Base-by-base conservation (phyloP, 2,797 vertebrate genomes). In the Rhynchonycteris naso region DNA sequence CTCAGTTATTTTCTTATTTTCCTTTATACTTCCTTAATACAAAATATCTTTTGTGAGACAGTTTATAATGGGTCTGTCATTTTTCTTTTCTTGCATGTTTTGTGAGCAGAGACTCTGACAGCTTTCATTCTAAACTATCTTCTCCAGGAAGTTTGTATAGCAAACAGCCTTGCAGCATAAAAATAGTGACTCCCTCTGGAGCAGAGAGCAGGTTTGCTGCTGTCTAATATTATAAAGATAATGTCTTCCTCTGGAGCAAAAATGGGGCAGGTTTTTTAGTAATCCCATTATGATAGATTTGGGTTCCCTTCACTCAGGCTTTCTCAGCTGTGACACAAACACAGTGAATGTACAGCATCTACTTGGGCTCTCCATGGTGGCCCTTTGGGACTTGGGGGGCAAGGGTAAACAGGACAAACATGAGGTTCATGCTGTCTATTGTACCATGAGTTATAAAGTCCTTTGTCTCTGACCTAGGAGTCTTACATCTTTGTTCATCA, bases 111-210 rank as follows among this genome's bases (percentile, higher is more conserved):
- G 26, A 2, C 12, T 56, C 47, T 56, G 76, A 84, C 38, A 79
- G 43, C 47, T 81, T 88, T 85, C 63, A 61, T 47, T 94, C 80
- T 58, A 16, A 16, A 58, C 52, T 89, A 0, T 82, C 26, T 90
- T 93, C 92, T 85, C 50, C 61, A 82, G 81, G 75, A 59, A 93
- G n/a, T 88, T 82, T 92, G 28, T 66, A 35, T 8, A 54, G 74
- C 21, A 95, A 68, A 91, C 58, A 63, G 50, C 24, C 80, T 90
- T 96, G 69, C 76, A 93, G 66, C 33, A 68, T 75, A 68, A 75
- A 86, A 72, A 30, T 16, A 54, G 28, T 16, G 86, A 69, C 56
- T 93, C 68, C 65, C 56, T 61, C 3, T 59, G 56, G 52, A 92
- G 66, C 33, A 52, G 76, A 91, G 11, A 93, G 80, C 65, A 91